Evolutionary conservation across 2,888 invertebrate species (phyloP), one percentile per base, ranked within the genome.

Genomic region (Odontothrips loti): DNA sequence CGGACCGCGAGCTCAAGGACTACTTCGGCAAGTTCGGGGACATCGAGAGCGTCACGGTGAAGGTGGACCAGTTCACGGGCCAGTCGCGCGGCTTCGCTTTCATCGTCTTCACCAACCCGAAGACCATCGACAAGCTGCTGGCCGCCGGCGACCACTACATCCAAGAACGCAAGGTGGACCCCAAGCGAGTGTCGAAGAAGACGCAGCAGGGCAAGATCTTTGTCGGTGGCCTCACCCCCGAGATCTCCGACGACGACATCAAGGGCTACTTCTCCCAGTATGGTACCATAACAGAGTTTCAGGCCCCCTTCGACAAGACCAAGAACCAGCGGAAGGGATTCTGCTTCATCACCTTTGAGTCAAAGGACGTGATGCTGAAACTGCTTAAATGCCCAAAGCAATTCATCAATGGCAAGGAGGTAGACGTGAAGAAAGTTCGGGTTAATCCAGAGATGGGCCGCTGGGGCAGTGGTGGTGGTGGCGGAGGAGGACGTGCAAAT

Each of bases 41-140:
- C 83, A 91, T 92, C 83, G 89, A 89, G 84, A 90, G 90, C 85
- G 89, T 91, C 84, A 89, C 90, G 83, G 88, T 92, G 81, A 92
- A 92, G 87, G 90, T 90, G 85, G 91, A 92, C 86, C 89, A 90
- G 48, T 89, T 89, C 83, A 91, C 91, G 81, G 90, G 90, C 80
- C 86, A 90, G 83, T 91, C 91, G 58, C 87, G 92, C 84, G 92
- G 92, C 80, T 92, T 92, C 86, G 92, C 91, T 80, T 92, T 92
- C 86, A 90, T 92, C 85, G 90, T 91, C 80, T 92, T 92, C 86
- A 88, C 88, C 83, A 88, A 89, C 84, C 87, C 89, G 81, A 89
- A 89, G 81, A 88, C 90, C 83, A 89, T 92, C 83, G 89, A 89
- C 87, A 87, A 89, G 86, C 86, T 89, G 9, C 85, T 89, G 51